phyloP scores from a whole-genome alignment of 2,113 vertebrate genomes.

The Stictonetta naevosa region DNA sequence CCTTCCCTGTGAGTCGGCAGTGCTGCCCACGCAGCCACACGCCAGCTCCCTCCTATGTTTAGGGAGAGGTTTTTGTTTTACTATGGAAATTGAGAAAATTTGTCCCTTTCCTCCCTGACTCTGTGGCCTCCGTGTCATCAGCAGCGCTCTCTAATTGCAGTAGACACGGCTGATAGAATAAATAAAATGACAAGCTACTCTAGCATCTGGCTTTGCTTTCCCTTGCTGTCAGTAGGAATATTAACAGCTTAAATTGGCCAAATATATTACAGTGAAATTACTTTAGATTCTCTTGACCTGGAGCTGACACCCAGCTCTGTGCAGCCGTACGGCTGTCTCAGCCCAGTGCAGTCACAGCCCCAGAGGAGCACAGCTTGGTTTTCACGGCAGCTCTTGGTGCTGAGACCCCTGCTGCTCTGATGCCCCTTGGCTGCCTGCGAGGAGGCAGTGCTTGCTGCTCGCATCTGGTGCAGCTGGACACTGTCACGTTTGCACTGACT shows the following conservation, averaged over 20 bases:
- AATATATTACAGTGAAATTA: background rate
- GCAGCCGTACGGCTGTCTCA: background rate
- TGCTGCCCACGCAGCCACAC: background rate
- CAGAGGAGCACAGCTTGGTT: background rate
- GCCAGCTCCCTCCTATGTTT: background rate
- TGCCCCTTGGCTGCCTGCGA: accelerated
- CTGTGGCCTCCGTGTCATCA: conserved; percentile 33
- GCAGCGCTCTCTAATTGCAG: conserved; percentile 30
- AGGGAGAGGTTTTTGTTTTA: background rate
- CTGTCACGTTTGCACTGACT: background rate
- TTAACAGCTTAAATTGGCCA: conserved; percentile 19
- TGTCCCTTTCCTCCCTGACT: conserved; percentile 4
- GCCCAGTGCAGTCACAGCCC: accelerated
- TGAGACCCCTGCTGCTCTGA: background rate
- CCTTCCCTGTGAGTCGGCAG: background rate
- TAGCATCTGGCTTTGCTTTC: conserved; percentile 39
- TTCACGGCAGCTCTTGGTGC: accelerated
- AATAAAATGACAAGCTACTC: conserved; percentile 13
- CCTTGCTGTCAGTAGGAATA: conserved; percentile 42
- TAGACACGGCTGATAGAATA: conserved; percentile 34
- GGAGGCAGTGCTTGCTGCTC: background rate
- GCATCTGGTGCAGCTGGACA: background rate
- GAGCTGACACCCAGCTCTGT: background rate
- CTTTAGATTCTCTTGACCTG: conserved; percentile 40
- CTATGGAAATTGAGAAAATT: background rate